Evolutionary conservation across 1,140 invertebrate genomes (phyloP).

Genomic region (Helicorthomorpha holstii): DNA sequence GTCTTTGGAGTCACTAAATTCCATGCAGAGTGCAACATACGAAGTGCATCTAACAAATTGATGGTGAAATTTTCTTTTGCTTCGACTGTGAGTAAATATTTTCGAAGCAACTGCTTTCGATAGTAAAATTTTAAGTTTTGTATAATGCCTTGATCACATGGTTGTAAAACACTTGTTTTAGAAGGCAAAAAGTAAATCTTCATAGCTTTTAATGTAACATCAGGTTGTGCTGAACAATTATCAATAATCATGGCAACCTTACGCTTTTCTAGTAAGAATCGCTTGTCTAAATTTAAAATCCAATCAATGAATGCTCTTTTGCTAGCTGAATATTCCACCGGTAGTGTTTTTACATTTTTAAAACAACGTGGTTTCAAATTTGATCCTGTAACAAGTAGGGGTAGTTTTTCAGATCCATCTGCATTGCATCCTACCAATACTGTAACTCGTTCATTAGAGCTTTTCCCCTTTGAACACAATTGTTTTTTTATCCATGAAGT

Average conservation of each 20-base stretch:
- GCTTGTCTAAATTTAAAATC: constrained; percentile 10
- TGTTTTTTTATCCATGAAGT: constrained; percentile 14
- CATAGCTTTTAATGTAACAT: constrained; percentile 1
- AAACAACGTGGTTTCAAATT: constrained; percentile 14
- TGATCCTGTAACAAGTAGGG: constrained; percentile 18
- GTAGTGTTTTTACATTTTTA: constrained; percentile 11
- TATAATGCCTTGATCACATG: not conserved
- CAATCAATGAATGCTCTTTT: constrained; percentile 15
- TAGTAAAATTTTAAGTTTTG: not conserved
- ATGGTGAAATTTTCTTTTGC: not conserved
- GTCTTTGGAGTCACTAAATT: not conserved
- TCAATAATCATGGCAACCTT: constrained; percentile 11
- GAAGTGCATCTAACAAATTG: not conserved
- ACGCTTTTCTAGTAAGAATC: constrained; percentile 7
- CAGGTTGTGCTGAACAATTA: not conserved
- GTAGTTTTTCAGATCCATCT: constrained; percentile 18
- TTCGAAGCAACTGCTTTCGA: not conserved
- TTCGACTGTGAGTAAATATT: not conserved
- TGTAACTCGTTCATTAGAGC: constrained; percentile 19
- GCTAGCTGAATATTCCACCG: constrained; percentile 10
- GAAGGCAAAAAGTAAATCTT: constrained; percentile 13
- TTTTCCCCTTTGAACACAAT: constrained; percentile 14
- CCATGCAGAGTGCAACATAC: not conserved
- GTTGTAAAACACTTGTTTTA: no score
- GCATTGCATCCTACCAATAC: constrained; percentile 20